Evolutionary conservation across 2,888 invertebrate species (phyloP), one percentile per base, ranked within the genome.

Genomic region (Phalangium opilio): DNA sequence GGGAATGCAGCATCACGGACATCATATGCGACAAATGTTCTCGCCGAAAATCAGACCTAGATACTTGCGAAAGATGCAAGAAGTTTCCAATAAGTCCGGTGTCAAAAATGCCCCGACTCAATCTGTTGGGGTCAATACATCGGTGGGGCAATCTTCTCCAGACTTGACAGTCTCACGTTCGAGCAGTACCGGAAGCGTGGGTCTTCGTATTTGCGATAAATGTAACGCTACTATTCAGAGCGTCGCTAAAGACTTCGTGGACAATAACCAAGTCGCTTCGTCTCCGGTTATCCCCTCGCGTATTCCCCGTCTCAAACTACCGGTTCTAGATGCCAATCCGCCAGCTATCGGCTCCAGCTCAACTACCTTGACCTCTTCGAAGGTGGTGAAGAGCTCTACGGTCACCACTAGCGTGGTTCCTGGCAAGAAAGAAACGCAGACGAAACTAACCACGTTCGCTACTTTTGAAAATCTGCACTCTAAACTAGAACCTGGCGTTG

Each of bases 181-280:
- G 11, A 39, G 15, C 39, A 44, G 21, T 42, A 10, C 21, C 20
- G 32, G 44, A 18, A 45, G 42, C 7, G 20, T 34, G 33, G 50
- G 45, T 7, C 50, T 50, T 10, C 49, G 41, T 33, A 69, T 73
- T 39, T 76, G 75, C 66, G 75, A 76, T 60, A 74, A 75, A 51
- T 76, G 75, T 59, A 74, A 73, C 58, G 73, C 72, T 56, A 70
- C 70, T 35, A 73, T 74, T 11, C 72, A 71, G 50, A 67, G 67
- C 50, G 63, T 74, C 52, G 74, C 74, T 12, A 70, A 70, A 53
- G 67, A 68, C 34, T 48, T 55, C 44, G 50, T 56, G 19, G 44
- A 54, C 14, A 47, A 53, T n/a, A 55, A 51, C 33, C 36, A 34
- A 8, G 52, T 35, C 12, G 14, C 36, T 8, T 10, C 39, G 3